Evolutionary conservation across 2,113 vertebrate genomes (phyloP), one percentile per base, ranked within the genome.

Genomic region (Corvus hawaiiensis): DNA sequence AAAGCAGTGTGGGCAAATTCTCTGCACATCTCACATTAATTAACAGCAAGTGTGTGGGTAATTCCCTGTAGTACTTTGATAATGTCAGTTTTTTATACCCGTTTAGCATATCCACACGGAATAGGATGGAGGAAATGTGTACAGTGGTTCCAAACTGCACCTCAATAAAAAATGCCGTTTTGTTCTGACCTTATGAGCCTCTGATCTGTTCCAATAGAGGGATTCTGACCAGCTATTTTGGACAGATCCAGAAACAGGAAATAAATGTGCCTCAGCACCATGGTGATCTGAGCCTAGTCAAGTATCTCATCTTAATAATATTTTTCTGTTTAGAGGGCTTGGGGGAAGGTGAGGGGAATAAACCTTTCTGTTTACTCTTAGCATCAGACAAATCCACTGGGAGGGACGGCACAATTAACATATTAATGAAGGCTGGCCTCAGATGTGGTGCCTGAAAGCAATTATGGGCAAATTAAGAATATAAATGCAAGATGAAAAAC

Each of bases 371-470:
- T 96, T 97, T 95, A 93, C 78, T 84, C 68, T 93, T 81, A 93
- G 84, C 63, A 89, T 85, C 5, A 2, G 86, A 81, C 96, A 90
- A 92, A 79, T 84, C 96, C 78, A 93, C 66, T 79, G 97, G 94
- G 97, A 96, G 14, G 75, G 79, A 59, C 95, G 77, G 88, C 51
- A 82, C 94, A 96, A 97, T 97, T 97, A 97, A 93, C 96, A 97
- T 96, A 96, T 93, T 97, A 97, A 97, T 97, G 93, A 97, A 91
- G 64, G 51, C 64, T 93, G 90, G 93, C 95, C 95, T 97, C 93
- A 95, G 90, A 96, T 97, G 94, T 64, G 87, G 64, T 92, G 81
- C 68, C 81, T 91, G 94, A 92, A 95, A 95, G 93, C 78, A 92
- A 93, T 94, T 95, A 95, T 59, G 62, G 62, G 88, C 91, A 92